These are phyloP conservation scores for Pantherophis alleghaniensis DNA, from an alignment of 2,797 vertebrate species.

Conservation along the genomic window DNA sequence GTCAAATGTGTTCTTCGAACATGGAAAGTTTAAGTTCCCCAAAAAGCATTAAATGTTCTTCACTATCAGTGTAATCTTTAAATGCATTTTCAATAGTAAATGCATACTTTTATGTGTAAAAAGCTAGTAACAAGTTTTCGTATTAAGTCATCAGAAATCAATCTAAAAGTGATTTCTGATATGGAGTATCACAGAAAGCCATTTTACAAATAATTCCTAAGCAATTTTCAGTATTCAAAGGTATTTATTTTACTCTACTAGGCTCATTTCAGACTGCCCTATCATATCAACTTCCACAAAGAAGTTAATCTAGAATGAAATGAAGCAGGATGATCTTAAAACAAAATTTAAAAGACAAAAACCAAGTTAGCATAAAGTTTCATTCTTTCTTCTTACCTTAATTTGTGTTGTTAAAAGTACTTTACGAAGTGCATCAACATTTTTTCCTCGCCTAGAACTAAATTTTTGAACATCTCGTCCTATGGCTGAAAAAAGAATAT, in stretches of 20 bases:
- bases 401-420: constrained; percentile 88
- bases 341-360: background rate
- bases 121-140: background rate
- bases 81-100: background rate
- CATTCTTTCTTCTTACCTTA: constrained; percentile 78
- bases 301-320: background rate
- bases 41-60: background rate
- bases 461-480: constrained; percentile 77
- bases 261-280: background rate
- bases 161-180: background rate
- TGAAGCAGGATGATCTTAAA: background rate
- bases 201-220: background rate
- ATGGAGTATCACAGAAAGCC: too few relatives aligned
- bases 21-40: background rate
- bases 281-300: background rate
- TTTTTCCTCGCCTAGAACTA: constrained; percentile 77
- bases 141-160: background rate
- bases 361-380: background rate
- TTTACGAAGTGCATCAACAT: constrained; percentile 80
- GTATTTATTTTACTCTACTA: background rate
- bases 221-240: background rate
- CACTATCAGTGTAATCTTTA: background rate
- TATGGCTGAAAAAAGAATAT: background rate
- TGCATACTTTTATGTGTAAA: background rate
- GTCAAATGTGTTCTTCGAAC: background rate